These are phyloP conservation scores for Vanessa tameamea DNA, from an alignment of 1,140 invertebrate species.

Conservation along the genomic window DNA sequence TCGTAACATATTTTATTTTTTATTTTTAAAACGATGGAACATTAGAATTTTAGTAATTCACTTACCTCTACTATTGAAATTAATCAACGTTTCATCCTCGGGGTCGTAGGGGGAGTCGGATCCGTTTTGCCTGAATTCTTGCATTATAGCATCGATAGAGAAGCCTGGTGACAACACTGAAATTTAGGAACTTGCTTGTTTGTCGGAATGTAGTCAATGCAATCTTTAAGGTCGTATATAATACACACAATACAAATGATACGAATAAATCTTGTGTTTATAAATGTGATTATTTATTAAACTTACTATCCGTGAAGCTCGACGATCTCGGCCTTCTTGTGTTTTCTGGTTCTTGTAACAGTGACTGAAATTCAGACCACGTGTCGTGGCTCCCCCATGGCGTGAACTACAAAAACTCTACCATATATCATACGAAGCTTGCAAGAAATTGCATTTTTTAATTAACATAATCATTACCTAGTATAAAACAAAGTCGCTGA, in stretches of 20 bases:
- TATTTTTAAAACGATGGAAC: background rate
- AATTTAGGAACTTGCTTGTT: background rate
- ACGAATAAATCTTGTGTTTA: too few species aligned
- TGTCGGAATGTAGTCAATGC: background rate
- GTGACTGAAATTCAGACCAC: constrained; percentile 25
- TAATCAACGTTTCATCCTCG: constrained; percentile 40
- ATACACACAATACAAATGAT: too few species aligned
- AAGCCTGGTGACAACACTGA: constrained; percentile 14
- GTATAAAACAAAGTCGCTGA: too few species aligned
- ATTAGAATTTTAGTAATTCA: background rate
- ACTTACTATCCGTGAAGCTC: constrained; percentile 44
- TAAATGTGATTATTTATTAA: background rate
- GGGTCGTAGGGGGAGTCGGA: constrained; percentile 60
- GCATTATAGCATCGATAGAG: constrained; percentile 52
- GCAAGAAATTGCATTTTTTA: too few species aligned
- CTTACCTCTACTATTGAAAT: constrained; percentile 5
- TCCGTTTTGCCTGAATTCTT: constrained; percentile 64
- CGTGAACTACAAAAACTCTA: constrained; percentile 16
- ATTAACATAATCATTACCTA: too few species aligned
- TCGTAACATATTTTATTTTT: too few species aligned
- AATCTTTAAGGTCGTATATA: too few species aligned
- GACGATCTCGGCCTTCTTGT: constrained; percentile 33
- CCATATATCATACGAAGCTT: background rate
- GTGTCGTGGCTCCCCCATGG: constrained; percentile 29
- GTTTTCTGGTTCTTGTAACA: constrained; percentile 18